Evolutionary conservation across 2,888 invertebrate species (phyloP), one percentile per base, ranked within the genome.

Genomic region (Plusia festucae): DNA sequence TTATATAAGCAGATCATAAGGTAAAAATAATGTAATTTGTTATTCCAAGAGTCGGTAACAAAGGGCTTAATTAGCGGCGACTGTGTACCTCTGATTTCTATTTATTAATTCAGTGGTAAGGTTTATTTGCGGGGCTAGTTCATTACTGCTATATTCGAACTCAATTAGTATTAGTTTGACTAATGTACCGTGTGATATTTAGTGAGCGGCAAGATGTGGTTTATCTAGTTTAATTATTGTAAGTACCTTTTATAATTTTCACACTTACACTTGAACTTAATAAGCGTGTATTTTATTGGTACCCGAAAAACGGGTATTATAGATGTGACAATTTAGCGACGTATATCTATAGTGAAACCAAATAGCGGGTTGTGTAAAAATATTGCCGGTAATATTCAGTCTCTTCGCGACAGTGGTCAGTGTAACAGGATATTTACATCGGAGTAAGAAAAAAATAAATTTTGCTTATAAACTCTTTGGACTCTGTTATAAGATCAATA

Each of bases 61-160:
- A 63, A 24, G 56, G 49, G 27, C 53, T 22, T 34, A 69, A 63
- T 75, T 75, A 57, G 44, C 20, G 8, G 11, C 24, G 51, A 30
- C 54, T 16, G 20, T 20, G 20, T 34, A 27, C 5, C 44, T 2
- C 16, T 51, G 32, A 13, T 46, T 53, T 46, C 27, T 40, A 34
- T 46, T 75, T 64, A 75, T 32, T 73, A 59, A 71, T 75, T 57
- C 70, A 70, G 18, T 32, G 6, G 46, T 46, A n/a, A 24, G 30
- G 44, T 59, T 32, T 75, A 70, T 69, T 68, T 75, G 61, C 44
- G 58, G 15, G 15, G 32, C 20, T n/a, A 27, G 15, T 73, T 60
- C 49, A 69, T 71, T 69, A 59, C 53, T 44, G 53, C 52, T 27
- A 61, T 24, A 61, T 55, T 57, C 16, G 32, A 1, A n/a, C 46